Conservation (phyloP, 2,888 invertebrate genomes). For the Chelonus formosanus region DNA sequence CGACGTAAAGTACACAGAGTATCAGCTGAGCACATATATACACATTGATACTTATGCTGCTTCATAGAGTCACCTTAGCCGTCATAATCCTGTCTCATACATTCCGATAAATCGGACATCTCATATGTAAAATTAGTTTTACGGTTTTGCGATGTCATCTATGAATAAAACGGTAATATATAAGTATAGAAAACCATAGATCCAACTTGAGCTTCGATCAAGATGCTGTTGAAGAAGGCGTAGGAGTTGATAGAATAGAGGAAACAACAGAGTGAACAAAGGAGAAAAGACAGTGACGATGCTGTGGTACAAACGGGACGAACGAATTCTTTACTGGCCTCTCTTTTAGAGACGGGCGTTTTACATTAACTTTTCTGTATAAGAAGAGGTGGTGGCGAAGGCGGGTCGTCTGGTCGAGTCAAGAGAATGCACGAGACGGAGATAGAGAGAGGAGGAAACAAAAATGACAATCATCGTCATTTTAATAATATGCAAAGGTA, state of each 20-base stretch:
- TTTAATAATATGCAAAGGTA: constrained; percentile 64
- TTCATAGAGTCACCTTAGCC: constrained; percentile 22
- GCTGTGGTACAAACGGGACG: constrained; percentile 20
- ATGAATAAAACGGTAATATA: no score
- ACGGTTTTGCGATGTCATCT: not conserved
- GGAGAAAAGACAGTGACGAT: no score
- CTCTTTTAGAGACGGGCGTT: constrained; percentile 1
- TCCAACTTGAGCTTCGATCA: no score
- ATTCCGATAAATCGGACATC: constrained; percentile 1
- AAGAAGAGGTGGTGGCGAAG: constrained; percentile 35
- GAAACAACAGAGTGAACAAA: no score
- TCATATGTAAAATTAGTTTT: not conserved
- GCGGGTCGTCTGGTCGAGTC: constrained; percentile 39
- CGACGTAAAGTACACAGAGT: constrained; percentile 35
- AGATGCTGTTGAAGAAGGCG: no score
- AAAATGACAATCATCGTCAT: constrained; percentile 66
- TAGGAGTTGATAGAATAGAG: no score
- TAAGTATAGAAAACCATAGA: no score
- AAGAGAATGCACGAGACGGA: constrained; percentile 31
- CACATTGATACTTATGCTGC: not conserved
- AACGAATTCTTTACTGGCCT: constrained; percentile 32
- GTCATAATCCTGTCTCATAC: constrained; percentile 15
- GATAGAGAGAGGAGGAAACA: constrained; percentile 48
- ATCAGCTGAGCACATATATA: constrained; percentile 42
- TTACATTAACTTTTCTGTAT: constrained; percentile 1